Percentiles rank a stretch among this genome's conserved stretches.
phyloP scores from a whole-genome alignment of 2,888 invertebrate genomes.

The Orthosia gracilis region DNA sequence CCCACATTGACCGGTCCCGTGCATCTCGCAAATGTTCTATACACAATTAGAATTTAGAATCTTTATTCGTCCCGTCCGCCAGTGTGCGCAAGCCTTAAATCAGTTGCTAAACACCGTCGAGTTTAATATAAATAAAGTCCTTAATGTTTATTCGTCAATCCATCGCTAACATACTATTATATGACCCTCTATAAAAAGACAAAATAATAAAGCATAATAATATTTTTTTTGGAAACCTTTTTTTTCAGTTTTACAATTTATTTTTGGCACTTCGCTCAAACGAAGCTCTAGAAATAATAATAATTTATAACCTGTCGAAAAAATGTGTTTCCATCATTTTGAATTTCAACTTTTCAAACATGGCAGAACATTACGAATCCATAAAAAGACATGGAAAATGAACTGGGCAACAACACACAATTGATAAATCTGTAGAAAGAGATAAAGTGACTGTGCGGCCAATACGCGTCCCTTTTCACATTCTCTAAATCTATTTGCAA shows the following conservation, averaged over 20 bases:
- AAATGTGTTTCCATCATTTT: background rate
- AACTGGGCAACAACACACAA: background rate
- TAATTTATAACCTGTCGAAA: constrained; percentile 9
- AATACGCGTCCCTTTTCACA: background rate
- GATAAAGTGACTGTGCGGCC: background rate
- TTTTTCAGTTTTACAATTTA: constrained; percentile 7
- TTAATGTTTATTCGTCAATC: constrained; percentile 10
- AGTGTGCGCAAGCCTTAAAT: too few relatives aligned
- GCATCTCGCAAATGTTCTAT: too few relatives aligned
- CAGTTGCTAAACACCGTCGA: too few relatives aligned
- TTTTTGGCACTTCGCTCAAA: constrained; percentile 66
- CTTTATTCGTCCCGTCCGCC: too few relatives aligned
- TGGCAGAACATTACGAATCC: background rate
- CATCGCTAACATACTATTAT: constrained; percentile 10
- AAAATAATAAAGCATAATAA: constrained; percentile 8
- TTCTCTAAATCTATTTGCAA: background rate
- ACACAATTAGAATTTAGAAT: too few relatives aligned
- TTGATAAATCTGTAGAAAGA: background rate
- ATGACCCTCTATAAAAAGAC: constrained; percentile 3
- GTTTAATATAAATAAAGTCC: too few relatives aligned
- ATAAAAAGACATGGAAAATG: background rate
- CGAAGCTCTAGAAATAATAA: constrained; percentile 44
- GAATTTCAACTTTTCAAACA: background rate
- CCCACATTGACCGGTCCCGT: too few relatives aligned
- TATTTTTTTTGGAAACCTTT: background rate